Conservation (phyloP, 1,140 invertebrate genomes). For the Macrobrachium rosenbergii region DNA sequence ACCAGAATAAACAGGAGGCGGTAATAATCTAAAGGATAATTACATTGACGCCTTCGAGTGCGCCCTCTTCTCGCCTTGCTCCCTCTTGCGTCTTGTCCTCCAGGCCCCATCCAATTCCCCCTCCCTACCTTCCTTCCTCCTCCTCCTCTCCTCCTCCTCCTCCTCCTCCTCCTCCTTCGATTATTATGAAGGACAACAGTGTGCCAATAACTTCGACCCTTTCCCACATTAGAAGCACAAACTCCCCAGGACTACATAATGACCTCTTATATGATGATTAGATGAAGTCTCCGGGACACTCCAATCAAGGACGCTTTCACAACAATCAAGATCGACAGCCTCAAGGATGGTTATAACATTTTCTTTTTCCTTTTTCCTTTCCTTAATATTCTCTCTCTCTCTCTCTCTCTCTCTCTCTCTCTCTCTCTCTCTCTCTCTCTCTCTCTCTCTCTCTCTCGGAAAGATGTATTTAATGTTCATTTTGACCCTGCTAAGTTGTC, state of each 20-base stretch:
- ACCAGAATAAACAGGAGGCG: no score
- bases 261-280: no score
- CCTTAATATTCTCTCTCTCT: slow-evolving; percentile 9
- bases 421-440: slow-evolving; percentile 27
- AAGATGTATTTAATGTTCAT: not conserved
- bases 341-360: not conserved
- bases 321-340: not conserved
- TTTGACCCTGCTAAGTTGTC: no score
- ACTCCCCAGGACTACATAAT: no score
- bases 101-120: not conserved
- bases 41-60: not conserved
- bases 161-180: not conserved
- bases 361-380: not conserved
- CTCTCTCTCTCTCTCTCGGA: slow-evolving; percentile 25
- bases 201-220: not conserved
- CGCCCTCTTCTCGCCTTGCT: not conserved
- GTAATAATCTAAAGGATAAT: no score
- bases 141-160: not conserved
- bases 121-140: no score
- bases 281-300: no score
- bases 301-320: not conserved
- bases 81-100: slow-evolving; percentile 1
- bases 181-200: no score
- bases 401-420: slow-evolving; percentile 33
- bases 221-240: not conserved